These are phyloP conservation scores for Asarcornis scutulata DNA, from an alignment of 2,113 vertebrate species.

Conservation along the genomic window DNA sequence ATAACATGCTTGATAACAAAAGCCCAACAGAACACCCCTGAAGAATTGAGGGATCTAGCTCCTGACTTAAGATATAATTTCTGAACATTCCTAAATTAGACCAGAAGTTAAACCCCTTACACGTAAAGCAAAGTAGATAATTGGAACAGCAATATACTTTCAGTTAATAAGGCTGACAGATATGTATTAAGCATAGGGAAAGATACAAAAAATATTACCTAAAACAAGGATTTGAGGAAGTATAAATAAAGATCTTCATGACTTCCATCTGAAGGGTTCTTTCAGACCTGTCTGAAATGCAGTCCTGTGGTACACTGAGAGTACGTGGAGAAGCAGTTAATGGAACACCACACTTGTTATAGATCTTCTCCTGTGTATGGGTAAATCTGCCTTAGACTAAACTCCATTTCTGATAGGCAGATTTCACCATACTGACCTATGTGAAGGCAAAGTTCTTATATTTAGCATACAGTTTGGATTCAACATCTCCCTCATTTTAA, in stretches of 20 bases:
- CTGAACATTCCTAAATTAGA: neutral
- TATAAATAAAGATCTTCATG: neutral
- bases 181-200: neutral
- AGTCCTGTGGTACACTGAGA: neutral
- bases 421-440: neutral
- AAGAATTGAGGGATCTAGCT: neutral
- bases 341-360: neutral
- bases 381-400: neutral
- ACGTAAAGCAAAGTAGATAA: neutral
- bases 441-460: neutral
- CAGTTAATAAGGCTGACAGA: neutral
- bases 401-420: neutral
- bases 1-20: neutral
- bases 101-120: neutral
- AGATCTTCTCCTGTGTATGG: neutral
- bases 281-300: neutral
- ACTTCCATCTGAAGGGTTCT: neutral
- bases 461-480: neutral
- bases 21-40: neutral
- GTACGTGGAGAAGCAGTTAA: neutral
- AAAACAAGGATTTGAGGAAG: neutral
- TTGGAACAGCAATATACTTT: neutral
- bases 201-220: neutral
- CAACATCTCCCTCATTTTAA: neutral
- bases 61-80: neutral